Percentiles rank a stretch among this genome's conserved stretches.
Conservation (phyloP, 2,113 vertebrate genomes). For the Chaetorhynchus papuensis region DNA sequence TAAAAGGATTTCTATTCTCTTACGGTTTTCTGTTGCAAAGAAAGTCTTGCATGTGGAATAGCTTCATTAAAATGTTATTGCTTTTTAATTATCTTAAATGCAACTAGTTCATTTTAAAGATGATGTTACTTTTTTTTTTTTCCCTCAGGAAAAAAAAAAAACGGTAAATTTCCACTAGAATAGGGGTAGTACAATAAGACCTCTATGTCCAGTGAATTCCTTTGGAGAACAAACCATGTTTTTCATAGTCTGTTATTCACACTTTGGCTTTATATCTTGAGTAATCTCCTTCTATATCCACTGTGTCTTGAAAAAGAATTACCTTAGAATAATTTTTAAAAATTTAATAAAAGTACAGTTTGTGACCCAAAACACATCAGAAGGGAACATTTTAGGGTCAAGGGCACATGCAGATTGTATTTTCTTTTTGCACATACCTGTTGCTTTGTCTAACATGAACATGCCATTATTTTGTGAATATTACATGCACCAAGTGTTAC, state of each 20-base stretch:
- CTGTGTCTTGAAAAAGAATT: background rate
- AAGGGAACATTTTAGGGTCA: background rate
- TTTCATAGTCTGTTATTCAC: background rate
- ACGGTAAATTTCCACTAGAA: background rate
- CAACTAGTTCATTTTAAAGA: background rate
- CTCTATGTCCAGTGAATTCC: background rate
- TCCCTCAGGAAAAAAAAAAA: background rate
- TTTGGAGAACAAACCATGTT: background rate
- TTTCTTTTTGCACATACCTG: background rate
- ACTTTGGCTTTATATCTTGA: background rate
- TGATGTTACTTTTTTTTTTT: background rate
- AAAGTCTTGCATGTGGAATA: background rate
- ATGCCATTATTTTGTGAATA: background rate
- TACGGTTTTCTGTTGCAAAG: background rate
- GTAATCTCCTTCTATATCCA: background rate
- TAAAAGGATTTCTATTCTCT: background rate
- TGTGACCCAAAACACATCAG: background rate
- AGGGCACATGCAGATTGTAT: background rate
- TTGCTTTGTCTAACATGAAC: background rate
- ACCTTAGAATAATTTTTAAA: background rate
- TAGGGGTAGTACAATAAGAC: background rate
- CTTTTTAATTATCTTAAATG: background rate
- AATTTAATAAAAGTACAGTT: background rate
- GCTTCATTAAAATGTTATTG: background rate
- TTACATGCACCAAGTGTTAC: rapidly evolving